Conservation (phyloP, 2,888 invertebrate species). For the Oxytorus armatus region DNA sequence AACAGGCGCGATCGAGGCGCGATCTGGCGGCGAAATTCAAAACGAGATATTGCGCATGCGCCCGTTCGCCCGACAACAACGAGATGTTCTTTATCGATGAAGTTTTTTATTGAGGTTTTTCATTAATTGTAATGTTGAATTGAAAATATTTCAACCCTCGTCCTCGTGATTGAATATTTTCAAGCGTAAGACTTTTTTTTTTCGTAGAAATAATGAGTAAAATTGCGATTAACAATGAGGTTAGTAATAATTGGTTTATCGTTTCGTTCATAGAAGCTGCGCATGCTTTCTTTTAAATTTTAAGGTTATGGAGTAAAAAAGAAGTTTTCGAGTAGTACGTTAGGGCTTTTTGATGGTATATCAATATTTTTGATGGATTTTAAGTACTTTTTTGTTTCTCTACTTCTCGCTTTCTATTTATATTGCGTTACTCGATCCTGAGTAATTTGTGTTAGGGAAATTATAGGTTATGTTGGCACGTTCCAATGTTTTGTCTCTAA, state of each 20-base stretch:
- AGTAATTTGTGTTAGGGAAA: background rate
- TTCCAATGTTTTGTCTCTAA: too few species aligned
- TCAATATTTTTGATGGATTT: background rate
- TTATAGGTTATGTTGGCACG: background rate
- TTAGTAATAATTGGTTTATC: slow-evolving; percentile 64
- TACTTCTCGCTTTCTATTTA: too few species aligned
- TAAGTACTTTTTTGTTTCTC: background rate
- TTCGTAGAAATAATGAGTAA: slow-evolving; percentile 69
- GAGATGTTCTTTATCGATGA: background rate
- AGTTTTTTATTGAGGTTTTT: background rate
- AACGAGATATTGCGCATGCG: slow-evolving; percentile 34
- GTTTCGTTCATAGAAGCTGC: background rate
- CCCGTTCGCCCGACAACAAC: too few species aligned
- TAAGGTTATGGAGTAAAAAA: slow-evolving; percentile 44
- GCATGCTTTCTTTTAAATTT: slow-evolving; percentile 38
- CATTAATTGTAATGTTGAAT: background rate
- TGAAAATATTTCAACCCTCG: slow-evolving; percentile 12
- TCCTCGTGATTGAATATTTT: too few species aligned
- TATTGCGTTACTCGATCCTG: background rate
- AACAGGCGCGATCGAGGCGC: slow-evolving; percentile 52
- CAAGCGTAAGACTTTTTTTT: background rate
- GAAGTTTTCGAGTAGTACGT: background rate
- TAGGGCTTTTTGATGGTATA: background rate
- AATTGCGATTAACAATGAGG: slow-evolving; percentile 79
- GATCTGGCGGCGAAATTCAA: slow-evolving; percentile 58